Evolutionary conservation across 2,113 vertebrate genomes (phyloP).

Genomic region (Eubucco bourcierii): DNA sequence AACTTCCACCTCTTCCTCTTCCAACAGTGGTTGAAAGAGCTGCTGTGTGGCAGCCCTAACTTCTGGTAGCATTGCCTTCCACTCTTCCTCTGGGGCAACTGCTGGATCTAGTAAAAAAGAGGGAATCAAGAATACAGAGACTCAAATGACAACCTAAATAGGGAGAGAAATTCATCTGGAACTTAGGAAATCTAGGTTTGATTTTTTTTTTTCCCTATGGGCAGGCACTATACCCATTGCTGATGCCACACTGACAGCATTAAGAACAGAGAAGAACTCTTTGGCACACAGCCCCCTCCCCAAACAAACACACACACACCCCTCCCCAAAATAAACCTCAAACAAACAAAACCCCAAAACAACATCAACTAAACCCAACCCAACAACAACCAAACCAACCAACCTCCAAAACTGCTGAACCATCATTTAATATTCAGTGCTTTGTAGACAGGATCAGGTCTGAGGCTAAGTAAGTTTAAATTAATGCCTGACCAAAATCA

Average conservation of each 20-base stretch:
- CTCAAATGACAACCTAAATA: neutral
- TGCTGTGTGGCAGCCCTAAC: conserved; percentile 76
- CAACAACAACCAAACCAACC: too few relatives aligned
- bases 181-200: neutral
- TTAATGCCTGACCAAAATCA: neutral
- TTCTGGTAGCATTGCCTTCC: conserved; percentile 94
- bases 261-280: neutral
- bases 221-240: neutral
- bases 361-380: too few relatives aligned
- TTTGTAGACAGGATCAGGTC: neutral
- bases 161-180: neutral
- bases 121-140: neutral
- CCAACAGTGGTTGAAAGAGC: conserved; percentile 71
- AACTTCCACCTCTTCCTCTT: conserved; percentile 47
- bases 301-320: too few relatives aligned
- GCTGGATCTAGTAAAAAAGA: conserved; percentile 58
- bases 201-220: neutral
- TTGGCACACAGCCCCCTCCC: too few relatives aligned
- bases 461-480: neutral
- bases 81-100: conserved; percentile 86
- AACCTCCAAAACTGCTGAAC: neutral
- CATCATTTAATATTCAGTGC: neutral
- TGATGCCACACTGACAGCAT: neutral
- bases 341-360: neutral
- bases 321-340: neutral